Evolutionary conservation across 2,113 vertebrate genomes (phyloP), one percentile per base, ranked within the genome.

Genomic region (Ivindomyrus marchei): DNA sequence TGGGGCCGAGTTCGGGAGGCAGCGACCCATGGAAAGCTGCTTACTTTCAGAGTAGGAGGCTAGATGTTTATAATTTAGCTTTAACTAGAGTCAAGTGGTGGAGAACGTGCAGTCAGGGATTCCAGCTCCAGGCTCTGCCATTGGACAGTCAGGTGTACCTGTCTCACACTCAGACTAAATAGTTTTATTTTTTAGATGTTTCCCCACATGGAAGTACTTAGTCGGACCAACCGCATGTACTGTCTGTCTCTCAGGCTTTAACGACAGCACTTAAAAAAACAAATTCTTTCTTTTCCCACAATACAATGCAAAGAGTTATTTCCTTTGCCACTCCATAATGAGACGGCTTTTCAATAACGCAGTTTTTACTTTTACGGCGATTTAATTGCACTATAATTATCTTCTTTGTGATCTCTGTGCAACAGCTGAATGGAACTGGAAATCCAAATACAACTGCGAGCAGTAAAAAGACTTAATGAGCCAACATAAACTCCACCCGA

Each of bases 401-500:
- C 19, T 46, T 46, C 83, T 24, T 85, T 84, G 17, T 85, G 83
- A 85, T 85, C 45, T 85, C 45, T 46, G 45, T 85, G 39, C 83
- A 85, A 47, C 45, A 46, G 83, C 83, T 85, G 21, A 85, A n/a
- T 50, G 3, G 46, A 27, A 19, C 8, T 31, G 70, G 50, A 21
- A 47, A 27, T 39, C 88, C 46, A 42, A 89, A 9, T 89, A 53
- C 42, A 53, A 31, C 88, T 83, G 46, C 21, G 13, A 36, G 27
- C 70, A 47, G 66, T 49, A 39, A 88, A 88, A 45, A 24, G 88
- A 58, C 62, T 70, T 74, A 88, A 88, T 83, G 89, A 93, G 90
- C 92, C 90, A 90, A 74, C 83, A 80, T 8, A 62, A 90, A 56
- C 92, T 39, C 47, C 89, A 91, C 91, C 90, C 91, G 85, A 92